Evolutionary conservation across 1,140 invertebrate species (phyloP).

Genomic region (Agrilus planipennis): DNA sequence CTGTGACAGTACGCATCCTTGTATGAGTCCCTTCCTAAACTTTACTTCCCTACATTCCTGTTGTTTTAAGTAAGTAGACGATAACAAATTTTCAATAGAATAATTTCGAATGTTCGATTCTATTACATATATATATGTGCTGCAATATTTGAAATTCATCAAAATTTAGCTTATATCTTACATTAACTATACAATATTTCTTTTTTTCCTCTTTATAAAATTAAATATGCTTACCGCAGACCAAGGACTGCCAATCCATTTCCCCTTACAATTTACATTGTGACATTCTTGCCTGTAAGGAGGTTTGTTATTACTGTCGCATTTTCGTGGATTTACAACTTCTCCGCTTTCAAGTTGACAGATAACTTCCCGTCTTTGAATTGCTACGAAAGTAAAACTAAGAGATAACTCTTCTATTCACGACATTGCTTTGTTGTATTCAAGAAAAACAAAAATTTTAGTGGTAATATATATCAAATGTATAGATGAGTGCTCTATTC

Average conservation of each 20-base stretch:
- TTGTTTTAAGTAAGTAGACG: no score
- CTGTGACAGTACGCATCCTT: no score
- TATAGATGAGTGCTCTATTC: no score
- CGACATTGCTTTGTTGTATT: no score
- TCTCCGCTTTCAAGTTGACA: conserved; percentile 57
- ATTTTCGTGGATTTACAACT: conserved; percentile 42
- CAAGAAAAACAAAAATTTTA: no score
- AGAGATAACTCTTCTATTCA: no score
- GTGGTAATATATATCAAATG: no score
- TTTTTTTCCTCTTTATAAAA: not conserved
- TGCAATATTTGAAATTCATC: no score
- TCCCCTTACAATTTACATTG: conserved; percentile 66
- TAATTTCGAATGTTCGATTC: not conserved
- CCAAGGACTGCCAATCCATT: conserved; percentile 78
- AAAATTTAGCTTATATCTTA: not conserved
- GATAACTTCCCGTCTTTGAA: conserved; percentile 59
- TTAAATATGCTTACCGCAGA: conserved; percentile 54
- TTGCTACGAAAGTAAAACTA: conserved; percentile 38
- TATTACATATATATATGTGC: no score
- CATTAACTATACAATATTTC: not conserved
- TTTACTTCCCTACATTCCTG: no score
- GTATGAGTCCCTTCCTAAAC: no score
- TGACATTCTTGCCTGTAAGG: conserved; percentile 61
- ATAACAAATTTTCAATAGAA: not conserved
- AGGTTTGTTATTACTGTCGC: conserved; percentile 56